Conservation (phyloP, 2,797 vertebrate genomes). For the Kryptolebias ocellatus region DNA sequence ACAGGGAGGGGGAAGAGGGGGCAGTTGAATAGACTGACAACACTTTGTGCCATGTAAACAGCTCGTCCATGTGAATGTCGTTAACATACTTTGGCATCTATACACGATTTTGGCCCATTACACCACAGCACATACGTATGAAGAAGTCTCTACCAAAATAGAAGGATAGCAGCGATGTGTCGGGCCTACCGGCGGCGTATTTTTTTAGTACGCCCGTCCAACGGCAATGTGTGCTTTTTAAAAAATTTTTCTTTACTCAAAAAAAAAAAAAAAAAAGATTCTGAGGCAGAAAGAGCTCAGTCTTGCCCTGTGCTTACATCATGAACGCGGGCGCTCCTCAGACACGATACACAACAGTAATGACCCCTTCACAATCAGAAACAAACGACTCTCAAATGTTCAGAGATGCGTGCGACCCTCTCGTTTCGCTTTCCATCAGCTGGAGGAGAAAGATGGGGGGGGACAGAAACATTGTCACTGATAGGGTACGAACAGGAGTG, state of each 20-base stretch:
- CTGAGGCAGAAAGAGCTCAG: constrained; percentile 38
- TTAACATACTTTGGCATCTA: constrained; percentile 80
- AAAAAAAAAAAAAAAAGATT: constrained; percentile 8
- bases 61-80: constrained; percentile 75
- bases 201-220: not conserved
- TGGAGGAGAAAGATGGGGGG: constrained; percentile 23
- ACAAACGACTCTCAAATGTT: constrained; percentile 36
- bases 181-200: constrained; percentile 28
- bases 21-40: constrained; percentile 76
- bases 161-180: constrained; percentile 6
- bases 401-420: constrained; percentile 52
- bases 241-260: constrained; percentile 18
- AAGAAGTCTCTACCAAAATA: constrained; percentile 37
- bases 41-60: constrained; percentile 79
- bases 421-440: constrained; percentile 12
- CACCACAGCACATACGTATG: constrained; percentile 55
- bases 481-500: constrained; percentile 67
- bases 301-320: constrained; percentile 76
- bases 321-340: constrained; percentile 50
- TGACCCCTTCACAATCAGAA: constrained; percentile 37
- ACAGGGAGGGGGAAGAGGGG: constrained; percentile 72
- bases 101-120: constrained; percentile 68
- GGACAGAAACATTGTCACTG: constrained; percentile 29
- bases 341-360: constrained; percentile 55
- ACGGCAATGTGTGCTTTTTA: constrained; percentile 41